These are phyloP conservation scores for Cynaeus angustus DNA, from an alignment of 2,888 invertebrate genomes.

Conservation along the genomic window DNA sequence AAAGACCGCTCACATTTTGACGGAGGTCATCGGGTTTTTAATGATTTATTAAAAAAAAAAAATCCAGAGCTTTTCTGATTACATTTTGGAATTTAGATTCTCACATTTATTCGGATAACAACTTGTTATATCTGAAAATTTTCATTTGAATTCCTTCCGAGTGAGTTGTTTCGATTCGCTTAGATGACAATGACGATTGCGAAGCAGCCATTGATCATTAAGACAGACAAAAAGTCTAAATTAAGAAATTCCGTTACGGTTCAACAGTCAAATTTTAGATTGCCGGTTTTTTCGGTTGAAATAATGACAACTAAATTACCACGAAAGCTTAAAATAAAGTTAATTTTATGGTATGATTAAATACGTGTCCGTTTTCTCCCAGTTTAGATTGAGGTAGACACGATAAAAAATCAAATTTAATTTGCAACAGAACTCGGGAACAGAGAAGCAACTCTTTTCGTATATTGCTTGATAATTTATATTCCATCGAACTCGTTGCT, in stretches of 20 bases:
- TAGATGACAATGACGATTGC: constrained; percentile 1
- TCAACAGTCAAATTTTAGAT: constrained; percentile 12
- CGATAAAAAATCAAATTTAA: neutral
- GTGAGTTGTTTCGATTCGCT: constrained; percentile 8
- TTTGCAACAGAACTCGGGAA: neutral
- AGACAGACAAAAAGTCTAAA: neutral
- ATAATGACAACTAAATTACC: constrained; percentile 9
- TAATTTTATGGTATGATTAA: neutral
- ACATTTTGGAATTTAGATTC: too few relatives aligned
- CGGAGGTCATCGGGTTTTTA: constrained; percentile 5
- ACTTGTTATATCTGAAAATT: neutral
- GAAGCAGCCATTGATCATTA: neutral
- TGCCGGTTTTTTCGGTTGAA: neutral
- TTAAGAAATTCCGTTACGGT: constrained; percentile 7
- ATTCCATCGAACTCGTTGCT: constrained; percentile 25
- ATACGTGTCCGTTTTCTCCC: neutral
- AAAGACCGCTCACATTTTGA: constrained; percentile 3
- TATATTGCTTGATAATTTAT: constrained; percentile 16
- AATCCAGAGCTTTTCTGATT: neutral
- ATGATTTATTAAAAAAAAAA: neutral
- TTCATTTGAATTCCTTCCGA: constrained; percentile 3
- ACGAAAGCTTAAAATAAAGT: constrained; percentile 1
- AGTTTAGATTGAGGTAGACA: neutral
- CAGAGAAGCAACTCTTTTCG: neutral
- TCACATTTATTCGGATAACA: too few relatives aligned